Percentiles rank a stretch among this genome's conserved stretches.
Conservation (phyloP, 1,140 invertebrate species). For the Drosophila willistoni region DNA sequence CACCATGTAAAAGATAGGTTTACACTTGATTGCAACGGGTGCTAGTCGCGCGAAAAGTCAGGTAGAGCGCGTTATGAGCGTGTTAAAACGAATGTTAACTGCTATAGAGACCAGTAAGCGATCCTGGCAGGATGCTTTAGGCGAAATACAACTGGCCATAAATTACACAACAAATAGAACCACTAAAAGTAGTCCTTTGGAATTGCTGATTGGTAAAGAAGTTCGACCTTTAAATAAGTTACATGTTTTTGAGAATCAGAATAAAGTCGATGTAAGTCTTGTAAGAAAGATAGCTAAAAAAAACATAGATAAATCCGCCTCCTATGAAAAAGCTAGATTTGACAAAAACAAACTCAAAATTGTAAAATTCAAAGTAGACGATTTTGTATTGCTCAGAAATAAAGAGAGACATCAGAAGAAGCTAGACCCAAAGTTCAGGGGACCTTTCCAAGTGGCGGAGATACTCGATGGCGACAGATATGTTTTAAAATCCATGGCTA, state of each 20-base stretch:
- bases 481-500: no score
- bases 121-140: slow-evolving; percentile 9
- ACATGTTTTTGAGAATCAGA: slow-evolving; percentile 4
- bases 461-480: no score
- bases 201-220: slow-evolving; percentile 15
- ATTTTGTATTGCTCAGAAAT: neutral
- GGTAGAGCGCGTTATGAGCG: slow-evolving; percentile 19
- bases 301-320: slow-evolving; percentile 6
- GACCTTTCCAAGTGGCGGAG: neutral
- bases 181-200: slow-evolving; percentile 7
- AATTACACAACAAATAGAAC: slow-evolving; percentile 15
- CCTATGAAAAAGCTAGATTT: neutral
- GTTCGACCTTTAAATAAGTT: slow-evolving; percentile 6
- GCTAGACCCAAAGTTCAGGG: neutral
- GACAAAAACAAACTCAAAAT: neutral
- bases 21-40: slow-evolving; percentile 15
- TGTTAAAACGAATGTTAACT: slow-evolving; percentile 14
- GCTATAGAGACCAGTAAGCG: slow-evolving; percentile 8
- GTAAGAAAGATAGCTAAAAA: neutral
- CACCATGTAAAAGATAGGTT: neutral
- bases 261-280: neutral
- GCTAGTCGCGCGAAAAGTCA: slow-evolving; percentile 6
- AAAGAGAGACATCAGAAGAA: neutral
- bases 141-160: slow-evolving; percentile 1
- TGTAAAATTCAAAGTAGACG: neutral